A percentile compares a stretch with the other conserved stretches of the same genome.
These are phyloP conservation scores for Cabera pusaria DNA, from an alignment of 2,888 invertebrate genomes.

Conservation along the genomic window DNA sequence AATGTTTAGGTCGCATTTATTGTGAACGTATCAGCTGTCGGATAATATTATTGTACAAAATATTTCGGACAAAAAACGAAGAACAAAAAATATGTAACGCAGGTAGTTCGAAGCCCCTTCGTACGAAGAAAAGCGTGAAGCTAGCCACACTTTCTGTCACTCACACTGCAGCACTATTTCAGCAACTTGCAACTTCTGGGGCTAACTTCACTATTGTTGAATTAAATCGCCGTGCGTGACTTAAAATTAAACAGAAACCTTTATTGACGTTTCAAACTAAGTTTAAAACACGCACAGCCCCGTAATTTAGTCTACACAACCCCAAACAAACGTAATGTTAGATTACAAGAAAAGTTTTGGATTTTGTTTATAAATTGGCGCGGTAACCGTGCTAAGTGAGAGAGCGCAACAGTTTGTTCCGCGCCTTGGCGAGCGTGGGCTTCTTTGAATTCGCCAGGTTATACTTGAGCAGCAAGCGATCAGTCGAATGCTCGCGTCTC, in stretches of 20 bases:
- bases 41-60: slow-evolving; percentile 44
- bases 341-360: slow-evolving; percentile 56
- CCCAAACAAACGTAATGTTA: slow-evolving; percentile 53
- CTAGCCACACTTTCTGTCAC: slow-evolving; percentile 41
- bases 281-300: slow-evolving; percentile 61
- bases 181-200: slow-evolving; percentile 10
- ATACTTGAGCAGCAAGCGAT: slow-evolving; percentile 60
- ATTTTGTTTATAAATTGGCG: slow-evolving; percentile 62
- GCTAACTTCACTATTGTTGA: slow-evolving; percentile 42
- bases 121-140: slow-evolving; percentile 43
- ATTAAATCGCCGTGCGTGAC: slow-evolving; percentile 54
- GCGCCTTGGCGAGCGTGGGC: slow-evolving; percentile 48
- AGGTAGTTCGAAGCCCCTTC: slow-evolving; percentile 51
- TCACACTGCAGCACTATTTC: slow-evolving; percentile 19
- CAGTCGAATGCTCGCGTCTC: slow-evolving; percentile 58
- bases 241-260: slow-evolving; percentile 62
- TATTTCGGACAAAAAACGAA: slow-evolving; percentile 33
- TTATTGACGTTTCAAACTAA: slow-evolving; percentile 58
- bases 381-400: slow-evolving; percentile 60
- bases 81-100: slow-evolving; percentile 39
- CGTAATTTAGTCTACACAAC: slow-evolving; percentile 53
- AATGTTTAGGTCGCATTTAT: too few relatives aligned
- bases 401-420: slow-evolving; percentile 58
- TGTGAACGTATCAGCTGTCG: too few relatives aligned
- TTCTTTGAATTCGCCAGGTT: slow-evolving; percentile 66